Percentiles rank a stretch among this genome's conserved stretches.
phyloP scores from a whole-genome alignment of 2,113 vertebrate genomes.

The Ginglymostoma cirratum region DNA sequence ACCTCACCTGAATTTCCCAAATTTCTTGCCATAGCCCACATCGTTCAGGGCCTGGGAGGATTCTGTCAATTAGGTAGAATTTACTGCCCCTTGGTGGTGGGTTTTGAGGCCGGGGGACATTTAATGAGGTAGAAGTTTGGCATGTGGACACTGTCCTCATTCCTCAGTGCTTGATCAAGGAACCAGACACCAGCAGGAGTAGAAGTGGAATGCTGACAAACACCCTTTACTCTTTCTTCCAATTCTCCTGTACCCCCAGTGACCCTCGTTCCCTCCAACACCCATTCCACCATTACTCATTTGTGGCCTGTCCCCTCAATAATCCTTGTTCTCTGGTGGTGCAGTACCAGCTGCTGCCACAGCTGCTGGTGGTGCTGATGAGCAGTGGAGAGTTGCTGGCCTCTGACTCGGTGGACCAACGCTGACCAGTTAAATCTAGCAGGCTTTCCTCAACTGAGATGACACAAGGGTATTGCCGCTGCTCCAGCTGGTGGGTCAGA shows the following conservation, averaged over 20 bases:
- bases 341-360: neutral
- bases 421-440: neutral
- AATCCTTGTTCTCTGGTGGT: too few relatives aligned
- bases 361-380: neutral
- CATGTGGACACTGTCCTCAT: neutral
- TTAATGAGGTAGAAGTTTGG: neutral
- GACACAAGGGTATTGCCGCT: neutral
- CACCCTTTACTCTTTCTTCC: neutral
- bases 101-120: neutral
- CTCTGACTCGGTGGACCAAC: neutral
- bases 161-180: too few relatives aligned
- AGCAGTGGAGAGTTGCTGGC: neutral
- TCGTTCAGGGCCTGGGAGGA: too few relatives aligned
- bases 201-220: neutral
- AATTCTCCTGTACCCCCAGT: neutral
- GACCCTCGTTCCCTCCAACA: neutral
- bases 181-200: neutral
- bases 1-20: too few relatives aligned
- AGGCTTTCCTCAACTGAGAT: neutral
- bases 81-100: neutral
- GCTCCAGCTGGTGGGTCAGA: neutral
- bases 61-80: neutral
- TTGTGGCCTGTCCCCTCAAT: neutral
- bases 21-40: too few relatives aligned
- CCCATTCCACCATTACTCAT: neutral